phyloP scores from a whole-genome alignment of 2,888 invertebrate species.

The Corbicula japonica region DNA sequence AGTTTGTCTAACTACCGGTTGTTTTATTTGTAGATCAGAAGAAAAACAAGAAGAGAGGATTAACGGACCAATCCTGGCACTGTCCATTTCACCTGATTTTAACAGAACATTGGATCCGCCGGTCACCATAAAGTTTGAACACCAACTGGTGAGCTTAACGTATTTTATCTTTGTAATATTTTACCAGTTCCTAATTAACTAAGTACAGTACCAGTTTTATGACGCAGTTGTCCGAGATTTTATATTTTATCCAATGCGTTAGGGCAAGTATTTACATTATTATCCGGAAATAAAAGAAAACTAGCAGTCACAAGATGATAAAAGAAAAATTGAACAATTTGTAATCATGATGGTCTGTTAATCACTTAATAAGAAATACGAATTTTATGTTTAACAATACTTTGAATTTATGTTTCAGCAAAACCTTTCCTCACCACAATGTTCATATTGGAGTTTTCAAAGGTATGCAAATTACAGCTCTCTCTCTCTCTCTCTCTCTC shows the following conservation, averaged over 20 bases:
- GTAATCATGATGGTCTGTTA: too few relatives aligned
- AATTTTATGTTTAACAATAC: background rate
- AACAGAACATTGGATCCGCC: conserved; percentile 20
- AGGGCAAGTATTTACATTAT: too few relatives aligned
- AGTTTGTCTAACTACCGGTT: too few relatives aligned
- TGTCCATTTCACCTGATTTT: conserved; percentile 13
- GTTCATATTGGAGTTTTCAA: conserved; percentile 19
- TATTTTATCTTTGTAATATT: background rate
- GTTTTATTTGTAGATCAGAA: too few relatives aligned
- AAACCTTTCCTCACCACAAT: background rate
- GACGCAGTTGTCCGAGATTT: too few relatives aligned
- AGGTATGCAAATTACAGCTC: background rate
- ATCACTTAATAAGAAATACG: too few relatives aligned
- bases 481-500: background rate
- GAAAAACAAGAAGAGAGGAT: conserved; percentile 2
- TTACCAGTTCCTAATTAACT: too few relatives aligned
- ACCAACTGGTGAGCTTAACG: conserved; percentile 11
- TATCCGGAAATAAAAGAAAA: too few relatives aligned
- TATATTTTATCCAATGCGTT: too few relatives aligned
- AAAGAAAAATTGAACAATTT: too few relatives aligned
- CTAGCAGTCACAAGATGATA: too few relatives aligned
- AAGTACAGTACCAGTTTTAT: too few relatives aligned
- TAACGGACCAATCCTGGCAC: conserved; percentile 22
- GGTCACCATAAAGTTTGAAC: conserved; percentile 14
- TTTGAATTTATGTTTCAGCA: background rate